Conservation (phyloP, 2,113 vertebrate genomes). For the Diadophis punctatus region DNA sequence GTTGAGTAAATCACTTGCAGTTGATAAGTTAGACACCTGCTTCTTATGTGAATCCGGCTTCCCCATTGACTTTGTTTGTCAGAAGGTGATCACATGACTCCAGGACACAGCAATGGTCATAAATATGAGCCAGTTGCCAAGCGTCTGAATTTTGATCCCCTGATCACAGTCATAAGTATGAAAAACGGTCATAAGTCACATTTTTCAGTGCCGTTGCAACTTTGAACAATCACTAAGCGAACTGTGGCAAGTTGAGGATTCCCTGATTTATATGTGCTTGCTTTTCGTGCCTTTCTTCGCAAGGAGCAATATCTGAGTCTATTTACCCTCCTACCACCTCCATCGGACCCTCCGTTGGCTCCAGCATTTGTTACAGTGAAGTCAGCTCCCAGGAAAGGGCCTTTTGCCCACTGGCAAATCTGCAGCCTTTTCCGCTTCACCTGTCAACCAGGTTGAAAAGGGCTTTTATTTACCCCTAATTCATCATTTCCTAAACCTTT, state of each 20-base stretch:
- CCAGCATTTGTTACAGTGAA: conserved; percentile 59
- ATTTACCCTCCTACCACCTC: conserved; percentile 56
- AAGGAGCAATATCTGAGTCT: conserved; percentile 59
- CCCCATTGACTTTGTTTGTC: too few relatives aligned
- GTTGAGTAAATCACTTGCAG: background rate
- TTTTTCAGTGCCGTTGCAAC: too few relatives aligned
- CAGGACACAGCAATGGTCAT: too few relatives aligned
- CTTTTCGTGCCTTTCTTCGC: conserved; percentile 33
- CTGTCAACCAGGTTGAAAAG: conserved; percentile 54
- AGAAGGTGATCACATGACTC: too few relatives aligned
- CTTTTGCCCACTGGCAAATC: conserved; percentile 52
- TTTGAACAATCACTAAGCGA: conserved; percentile 39
- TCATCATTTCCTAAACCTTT: conserved; percentile 61
- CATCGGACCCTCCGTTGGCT: conserved; percentile 67
- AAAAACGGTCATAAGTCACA: too few relatives aligned
- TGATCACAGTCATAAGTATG: too few relatives aligned
- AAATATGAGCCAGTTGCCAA: too few relatives aligned
- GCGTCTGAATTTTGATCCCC: too few relatives aligned
- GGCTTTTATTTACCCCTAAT: conserved; percentile 54
- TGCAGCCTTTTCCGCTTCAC: conserved; percentile 55
- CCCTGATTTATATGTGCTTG: background rate
- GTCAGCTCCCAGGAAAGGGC: conserved; percentile 43
- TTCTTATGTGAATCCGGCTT: background rate
- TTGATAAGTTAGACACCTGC: background rate
- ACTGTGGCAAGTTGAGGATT: background rate